These are phyloP conservation scores for Desmophyllum pertusum DNA, from an alignment of 92 coral and sea anemone genomes.

Conservation along the genomic window DNA sequence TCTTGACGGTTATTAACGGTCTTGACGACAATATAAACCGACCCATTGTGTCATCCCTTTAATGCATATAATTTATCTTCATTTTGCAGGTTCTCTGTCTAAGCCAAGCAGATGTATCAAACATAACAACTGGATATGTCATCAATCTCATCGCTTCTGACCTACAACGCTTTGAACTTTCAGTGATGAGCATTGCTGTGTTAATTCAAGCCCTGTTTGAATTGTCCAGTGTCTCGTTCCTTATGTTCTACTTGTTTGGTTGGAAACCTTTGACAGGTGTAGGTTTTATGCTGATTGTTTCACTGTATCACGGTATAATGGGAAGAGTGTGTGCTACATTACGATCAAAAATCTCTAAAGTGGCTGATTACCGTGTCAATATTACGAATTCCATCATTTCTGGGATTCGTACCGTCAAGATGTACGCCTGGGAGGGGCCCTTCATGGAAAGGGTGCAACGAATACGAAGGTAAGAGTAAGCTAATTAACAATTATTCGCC, in stretches of 20 bases:
- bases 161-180: constrained; percentile 73
- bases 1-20: too few relatives aligned
- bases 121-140: constrained; percentile 69
- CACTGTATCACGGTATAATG: constrained; percentile 55
- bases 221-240: constrained; percentile 50
- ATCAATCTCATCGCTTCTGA: constrained; percentile 78
- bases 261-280: constrained; percentile 66
- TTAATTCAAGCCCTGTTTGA: constrained; percentile 59
- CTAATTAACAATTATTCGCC: too few relatives aligned
- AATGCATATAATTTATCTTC: too few relatives aligned
- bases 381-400: constrained; percentile 62
- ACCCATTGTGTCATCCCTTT: too few relatives aligned
- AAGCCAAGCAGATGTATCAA: constrained; percentile 60
- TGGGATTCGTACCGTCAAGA: constrained; percentile 68
- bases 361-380: constrained; percentile 22
- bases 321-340: constrained; percentile 63
- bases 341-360: constrained; percentile 47
- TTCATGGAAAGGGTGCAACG: constrained; percentile 61
- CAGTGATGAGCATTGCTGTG: constrained; percentile 26
- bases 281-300: constrained; percentile 52
- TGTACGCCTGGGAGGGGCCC: constrained; percentile 79
- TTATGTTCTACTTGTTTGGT: constrained; percentile 72
- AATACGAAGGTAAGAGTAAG: constrained; percentile 46
- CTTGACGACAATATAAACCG: too few relatives aligned
- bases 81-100: constrained; percentile 61